Evolutionary conservation across 2,888 invertebrate species (phyloP).

Genomic region (Tryphoninae sp.): DNA sequence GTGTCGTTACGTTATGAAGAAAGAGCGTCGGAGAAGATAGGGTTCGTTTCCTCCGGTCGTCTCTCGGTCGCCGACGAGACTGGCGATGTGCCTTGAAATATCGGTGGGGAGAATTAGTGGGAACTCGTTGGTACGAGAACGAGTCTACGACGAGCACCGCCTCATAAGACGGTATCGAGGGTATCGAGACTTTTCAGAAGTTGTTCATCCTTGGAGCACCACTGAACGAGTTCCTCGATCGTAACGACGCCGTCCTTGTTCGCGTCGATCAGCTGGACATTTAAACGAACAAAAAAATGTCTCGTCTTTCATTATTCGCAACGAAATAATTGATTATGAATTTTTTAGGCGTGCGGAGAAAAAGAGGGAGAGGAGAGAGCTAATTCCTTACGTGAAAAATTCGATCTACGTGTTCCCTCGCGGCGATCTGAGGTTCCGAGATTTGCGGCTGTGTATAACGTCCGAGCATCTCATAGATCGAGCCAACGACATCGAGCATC

Average conservation of each 20-base stretch:
- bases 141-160: neutral
- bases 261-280: conserved; percentile 88
- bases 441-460: conserved; percentile 89
- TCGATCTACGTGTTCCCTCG: conserved; percentile 92
- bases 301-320: neutral
- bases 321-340: no score
- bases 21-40: no score
- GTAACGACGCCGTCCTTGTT: conserved; percentile 92
- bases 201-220: conserved; percentile 89
- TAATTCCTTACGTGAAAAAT: conserved; percentile 89
- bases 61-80: conserved; percentile 24
- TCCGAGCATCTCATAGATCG: conserved; percentile 94
- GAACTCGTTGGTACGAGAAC: neutral
- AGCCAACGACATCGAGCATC: conserved; percentile 91
- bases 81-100: neutral
- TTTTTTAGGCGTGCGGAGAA: no score
- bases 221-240: conserved; percentile 90
- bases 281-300: no score
- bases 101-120: neutral
- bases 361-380: conserved; percentile 11
- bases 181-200: conserved; percentile 87
- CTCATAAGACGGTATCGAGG: conserved; percentile 90
- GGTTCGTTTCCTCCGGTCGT: neutral
- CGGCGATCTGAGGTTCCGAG: conserved; percentile 85
- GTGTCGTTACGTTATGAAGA: no score